phyloP scores from a whole-genome alignment of 30 jellyfish, hydroid and myxozoan genomes.

The Hydractinia echinata region DNA sequence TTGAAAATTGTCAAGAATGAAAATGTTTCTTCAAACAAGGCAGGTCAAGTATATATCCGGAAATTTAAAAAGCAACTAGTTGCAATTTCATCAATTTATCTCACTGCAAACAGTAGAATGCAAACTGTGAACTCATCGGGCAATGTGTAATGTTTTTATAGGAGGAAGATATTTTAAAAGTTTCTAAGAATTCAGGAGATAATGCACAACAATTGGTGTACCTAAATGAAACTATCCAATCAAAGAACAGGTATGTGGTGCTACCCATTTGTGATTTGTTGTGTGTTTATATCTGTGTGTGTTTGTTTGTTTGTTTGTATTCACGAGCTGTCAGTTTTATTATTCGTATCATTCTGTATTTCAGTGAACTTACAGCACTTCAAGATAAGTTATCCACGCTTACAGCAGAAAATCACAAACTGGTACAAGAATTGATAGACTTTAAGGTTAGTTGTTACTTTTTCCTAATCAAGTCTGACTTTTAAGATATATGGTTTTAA shows the following conservation, averaged over 20 bases:
- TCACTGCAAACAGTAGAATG: not conserved
- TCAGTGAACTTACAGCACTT: slow-evolving; percentile 35
- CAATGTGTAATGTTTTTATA: slow-evolving; percentile 11
- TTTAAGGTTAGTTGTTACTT: slow-evolving; percentile 30
- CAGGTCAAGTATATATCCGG: too few relatives aligned
- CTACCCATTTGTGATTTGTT: not conserved
- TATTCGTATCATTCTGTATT: not conserved
- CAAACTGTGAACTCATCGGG: not conserved
- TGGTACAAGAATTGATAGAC: slow-evolving; percentile 30
- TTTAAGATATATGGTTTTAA: not conserved
- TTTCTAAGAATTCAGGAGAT: slow-evolving; percentile 69
- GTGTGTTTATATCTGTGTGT: not conserved
- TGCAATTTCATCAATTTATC: not conserved
- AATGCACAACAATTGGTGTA: slow-evolving; percentile 66
- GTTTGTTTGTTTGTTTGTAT: not conserved
- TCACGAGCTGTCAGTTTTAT: not conserved
- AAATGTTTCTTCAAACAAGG: too few relatives aligned
- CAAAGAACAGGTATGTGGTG: slow-evolving; percentile 37
- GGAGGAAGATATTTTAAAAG: slow-evolving; percentile 69
- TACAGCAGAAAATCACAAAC: slow-evolving; percentile 37
- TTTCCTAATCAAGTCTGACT: too few relatives aligned
- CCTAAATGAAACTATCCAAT: slow-evolving; percentile 50
- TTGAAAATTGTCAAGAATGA: too few relatives aligned
- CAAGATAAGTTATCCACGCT: slow-evolving; percentile 52
- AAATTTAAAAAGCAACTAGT: too few relatives aligned